A percentile compares a stretch with the other conserved stretches of the same genome.
These are phyloP conservation scores for Bufo gargarizans DNA, from an alignment of 2,113 vertebrate species.

Conservation along the genomic window DNA sequence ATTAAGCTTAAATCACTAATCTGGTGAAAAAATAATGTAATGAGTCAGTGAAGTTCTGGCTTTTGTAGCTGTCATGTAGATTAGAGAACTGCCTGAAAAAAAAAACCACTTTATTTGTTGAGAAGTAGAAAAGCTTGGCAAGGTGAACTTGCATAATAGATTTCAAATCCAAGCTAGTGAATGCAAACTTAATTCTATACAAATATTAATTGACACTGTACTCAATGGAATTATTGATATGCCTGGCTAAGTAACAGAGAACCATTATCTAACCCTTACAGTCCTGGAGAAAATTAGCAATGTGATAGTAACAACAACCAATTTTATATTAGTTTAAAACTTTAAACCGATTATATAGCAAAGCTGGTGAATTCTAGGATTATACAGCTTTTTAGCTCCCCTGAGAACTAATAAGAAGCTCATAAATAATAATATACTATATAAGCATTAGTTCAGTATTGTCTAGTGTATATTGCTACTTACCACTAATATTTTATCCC, in stretches of 20 bases:
- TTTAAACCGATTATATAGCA: conserved; percentile 40
- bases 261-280: conserved; percentile 23
- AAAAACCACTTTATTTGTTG: conserved; percentile 4
- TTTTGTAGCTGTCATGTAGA: conserved; percentile 44
- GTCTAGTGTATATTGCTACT: background rate
- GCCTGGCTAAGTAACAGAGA: conserved; percentile 14
- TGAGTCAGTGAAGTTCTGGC: background rate
- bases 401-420: background rate
- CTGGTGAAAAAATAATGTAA: conserved; percentile 25
- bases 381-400: conserved; percentile 13
- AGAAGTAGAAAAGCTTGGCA: conserved; percentile 5
- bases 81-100: conserved; percentile 9
- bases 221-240: conserved; percentile 28
- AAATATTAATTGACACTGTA: conserved; percentile 37
- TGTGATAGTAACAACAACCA: background rate
- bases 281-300: background rate
- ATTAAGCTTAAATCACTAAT: conserved; percentile 38
- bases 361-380: conserved; percentile 18
- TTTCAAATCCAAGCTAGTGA: conserved; percentile 19
- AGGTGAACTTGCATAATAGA: background rate
- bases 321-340: conserved; percentile 26
- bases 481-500: background rate
- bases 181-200: conserved; percentile 7
- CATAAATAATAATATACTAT: background rate
- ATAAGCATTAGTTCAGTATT: background rate